These are phyloP conservation scores for Andrena fulva DNA, from an alignment of 2,888 invertebrate species.

Conservation along the genomic window DNA sequence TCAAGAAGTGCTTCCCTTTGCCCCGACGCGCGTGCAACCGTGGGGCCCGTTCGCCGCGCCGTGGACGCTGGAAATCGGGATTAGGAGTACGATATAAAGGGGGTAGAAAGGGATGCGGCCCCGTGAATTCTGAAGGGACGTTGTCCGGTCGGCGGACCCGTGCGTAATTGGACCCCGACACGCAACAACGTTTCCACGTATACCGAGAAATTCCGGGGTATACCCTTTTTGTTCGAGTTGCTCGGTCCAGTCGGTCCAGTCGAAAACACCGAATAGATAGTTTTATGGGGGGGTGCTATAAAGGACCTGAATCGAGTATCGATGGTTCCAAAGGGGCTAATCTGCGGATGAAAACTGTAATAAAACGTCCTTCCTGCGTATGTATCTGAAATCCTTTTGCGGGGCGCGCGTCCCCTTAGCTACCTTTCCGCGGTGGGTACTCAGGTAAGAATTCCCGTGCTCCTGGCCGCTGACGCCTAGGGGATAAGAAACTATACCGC, in stretches of 20 bases:
- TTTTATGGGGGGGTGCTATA: conserved; percentile 80
- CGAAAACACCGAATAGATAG: conserved; percentile 82
- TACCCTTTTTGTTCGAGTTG: conserved; percentile 75
- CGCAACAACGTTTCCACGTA: conserved; percentile 71
- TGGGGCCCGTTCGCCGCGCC: conserved; percentile 11
- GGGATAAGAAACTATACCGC: conserved; percentile 25
- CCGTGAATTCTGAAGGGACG: conserved; percentile 46
- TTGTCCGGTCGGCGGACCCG: conserved; percentile 66
- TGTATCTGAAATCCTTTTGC: conserved; percentile 68
- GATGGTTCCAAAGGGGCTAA: conserved; percentile 83
- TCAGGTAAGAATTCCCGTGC: conserved; percentile 50
- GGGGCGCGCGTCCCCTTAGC: conserved; percentile 50
- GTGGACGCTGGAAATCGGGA: conserved; percentile 32
- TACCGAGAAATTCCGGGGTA: conserved; percentile 72
- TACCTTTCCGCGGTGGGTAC: conserved; percentile 31
- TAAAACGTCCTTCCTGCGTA: conserved; percentile 75
- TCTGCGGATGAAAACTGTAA: conserved; percentile 82
- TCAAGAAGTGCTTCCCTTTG: conserved; percentile 3
- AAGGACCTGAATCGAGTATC: conserved; percentile 80
- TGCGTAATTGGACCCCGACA: conserved; percentile 73
- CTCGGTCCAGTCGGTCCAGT: conserved; percentile 65
- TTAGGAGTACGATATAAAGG: conserved; percentile 15
- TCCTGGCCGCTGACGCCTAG: neutral
- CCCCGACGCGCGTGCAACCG: no score
- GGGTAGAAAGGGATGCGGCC: conserved; percentile 32